Evolutionary conservation across 92 coral and sea anemone genomes (phyloP), one percentile per base, ranked within the genome.

Genomic region (Nematostella vectensis): DNA sequence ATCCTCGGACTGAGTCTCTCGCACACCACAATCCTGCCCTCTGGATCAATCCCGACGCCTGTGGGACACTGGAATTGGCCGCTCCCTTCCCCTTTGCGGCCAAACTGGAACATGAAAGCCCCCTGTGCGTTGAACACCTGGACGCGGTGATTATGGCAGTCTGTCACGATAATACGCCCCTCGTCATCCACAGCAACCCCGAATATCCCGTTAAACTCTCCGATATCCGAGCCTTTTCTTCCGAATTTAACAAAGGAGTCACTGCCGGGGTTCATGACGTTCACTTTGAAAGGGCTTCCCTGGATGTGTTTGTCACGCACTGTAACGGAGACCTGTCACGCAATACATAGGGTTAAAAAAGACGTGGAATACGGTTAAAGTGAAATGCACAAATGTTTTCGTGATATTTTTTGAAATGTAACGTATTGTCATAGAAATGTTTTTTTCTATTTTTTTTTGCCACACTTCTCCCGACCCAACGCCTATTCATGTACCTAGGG

Each of bases 21-120:
- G 48, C 98, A 91, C 20, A 91, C 85, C 47, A 91, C 83, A 53
- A 91, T 91, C 49, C 89, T 76, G 30, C 98, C 96, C 13, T 88
- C 88, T 26, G 89, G 85, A 59, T 86, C 96, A 66, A 91, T 79
- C 25, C 96, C 96, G 3, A 91, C 98, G 42, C 98, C 98, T 20
- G 98, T 91, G 50, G 98, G 98, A 59, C 98, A 86, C 75, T 91
- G 98, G 68, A 91, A 91, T 72, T 91, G 96, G 22, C 98, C 98
- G 25, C 87, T 85, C 11, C 98, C 98, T 27, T 91, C 98, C 4
- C 98, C 98, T 61, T 91, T 91, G 60, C 98, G 98, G 27, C 98
- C 98, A 68, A 91, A 91, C 72, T 91, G 93, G 69, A 81, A 91
- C 52, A 91, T 63, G 48, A 87, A 91, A 15, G 81, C 82, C 39